These are phyloP conservation scores for Mongoloraphidia duomilia DNA, from an alignment of 2,888 invertebrate species.

Conservation along the genomic window DNA sequence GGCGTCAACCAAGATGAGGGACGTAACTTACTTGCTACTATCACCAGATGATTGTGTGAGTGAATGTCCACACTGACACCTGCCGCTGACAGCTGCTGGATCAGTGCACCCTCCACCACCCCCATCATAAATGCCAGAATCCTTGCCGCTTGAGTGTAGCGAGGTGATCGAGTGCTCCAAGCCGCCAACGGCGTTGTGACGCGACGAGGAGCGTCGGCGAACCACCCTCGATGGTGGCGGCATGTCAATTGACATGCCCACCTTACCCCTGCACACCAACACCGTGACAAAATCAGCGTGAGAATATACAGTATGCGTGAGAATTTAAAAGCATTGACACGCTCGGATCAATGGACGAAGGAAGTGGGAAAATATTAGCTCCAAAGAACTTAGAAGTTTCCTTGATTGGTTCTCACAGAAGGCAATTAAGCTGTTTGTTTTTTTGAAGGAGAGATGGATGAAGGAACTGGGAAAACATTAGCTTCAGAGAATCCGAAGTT, in stretches of 20 bases:
- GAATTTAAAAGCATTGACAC: no score
- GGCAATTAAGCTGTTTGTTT: no score
- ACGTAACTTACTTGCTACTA: conserved; percentile 49
- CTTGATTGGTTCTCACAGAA: no score
- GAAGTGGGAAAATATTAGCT: no score
- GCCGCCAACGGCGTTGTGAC: conserved; percentile 22
- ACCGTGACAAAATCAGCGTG: no score
- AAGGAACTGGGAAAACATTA: no score
- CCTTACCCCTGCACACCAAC: conserved; percentile 12
- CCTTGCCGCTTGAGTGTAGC: conserved; percentile 68
- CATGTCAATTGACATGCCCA: conserved; percentile 16
- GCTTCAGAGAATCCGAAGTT: no score
- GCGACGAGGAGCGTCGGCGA: conserved; percentile 16
- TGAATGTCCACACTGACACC: conserved; percentile 53
- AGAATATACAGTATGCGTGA: no score
- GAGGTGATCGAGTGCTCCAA: conserved; percentile 65
- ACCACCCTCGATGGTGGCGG: conserved; percentile 22
- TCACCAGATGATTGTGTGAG: conserved; percentile 51
- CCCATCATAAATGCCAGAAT: conserved; percentile 55
- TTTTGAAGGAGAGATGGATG: no score
- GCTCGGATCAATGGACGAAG: no score
- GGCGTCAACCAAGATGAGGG: no score
- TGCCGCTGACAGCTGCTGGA: conserved; percentile 21
- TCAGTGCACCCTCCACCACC: conserved; percentile 17
- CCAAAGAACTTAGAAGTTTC: no score